Percentiles rank a stretch among this genome's conserved stretches.
phyloP scores from a whole-genome alignment of 2,888 invertebrate species.

The Leptopilina myrica region DNA sequence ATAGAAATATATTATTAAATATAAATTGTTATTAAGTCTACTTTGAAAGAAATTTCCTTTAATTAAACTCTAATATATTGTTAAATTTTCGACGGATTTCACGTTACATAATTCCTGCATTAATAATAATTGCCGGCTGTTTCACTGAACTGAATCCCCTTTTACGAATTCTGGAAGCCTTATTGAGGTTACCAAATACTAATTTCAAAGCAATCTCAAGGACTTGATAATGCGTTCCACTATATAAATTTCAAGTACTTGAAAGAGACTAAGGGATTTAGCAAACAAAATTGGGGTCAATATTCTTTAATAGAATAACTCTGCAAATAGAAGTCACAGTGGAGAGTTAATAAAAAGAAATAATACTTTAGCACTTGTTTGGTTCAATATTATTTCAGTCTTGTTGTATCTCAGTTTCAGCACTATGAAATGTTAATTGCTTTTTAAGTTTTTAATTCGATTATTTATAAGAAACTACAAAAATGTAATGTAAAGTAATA shows the following conservation, averaged over 20 bases:
- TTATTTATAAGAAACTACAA: too few species aligned
- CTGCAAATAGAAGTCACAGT: too few species aligned
- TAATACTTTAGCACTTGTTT: too few species aligned
- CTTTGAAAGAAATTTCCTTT: neutral
- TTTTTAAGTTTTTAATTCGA: too few species aligned
- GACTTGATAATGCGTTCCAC: neutral
- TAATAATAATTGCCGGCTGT: constrained; percentile 9
- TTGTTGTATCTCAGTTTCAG: too few species aligned
- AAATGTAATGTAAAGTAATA: too few species aligned
- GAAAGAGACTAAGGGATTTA: neutral
- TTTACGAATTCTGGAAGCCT: constrained; percentile 17
- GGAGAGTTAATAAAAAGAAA: too few species aligned
- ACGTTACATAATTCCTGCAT: neutral
- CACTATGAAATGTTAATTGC: too few species aligned
- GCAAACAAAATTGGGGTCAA: neutral
- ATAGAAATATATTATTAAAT: too few species aligned
- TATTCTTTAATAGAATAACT: neutral
- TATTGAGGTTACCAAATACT: constrained; percentile 20
- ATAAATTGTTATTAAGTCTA: too few species aligned
- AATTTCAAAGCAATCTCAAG: constrained; percentile 14
- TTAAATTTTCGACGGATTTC: constrained; percentile 3
- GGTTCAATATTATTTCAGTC: too few species aligned
- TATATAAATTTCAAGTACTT: constrained; percentile 11
- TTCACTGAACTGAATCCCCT: constrained; percentile 6
- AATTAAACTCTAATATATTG: neutral